Percentiles rank a stretch among this genome's conserved stretches.
Evolutionary conservation across 2,888 invertebrate genomes (phyloP).

Genomic region (Branchipolynoe longqiensis): DNA sequence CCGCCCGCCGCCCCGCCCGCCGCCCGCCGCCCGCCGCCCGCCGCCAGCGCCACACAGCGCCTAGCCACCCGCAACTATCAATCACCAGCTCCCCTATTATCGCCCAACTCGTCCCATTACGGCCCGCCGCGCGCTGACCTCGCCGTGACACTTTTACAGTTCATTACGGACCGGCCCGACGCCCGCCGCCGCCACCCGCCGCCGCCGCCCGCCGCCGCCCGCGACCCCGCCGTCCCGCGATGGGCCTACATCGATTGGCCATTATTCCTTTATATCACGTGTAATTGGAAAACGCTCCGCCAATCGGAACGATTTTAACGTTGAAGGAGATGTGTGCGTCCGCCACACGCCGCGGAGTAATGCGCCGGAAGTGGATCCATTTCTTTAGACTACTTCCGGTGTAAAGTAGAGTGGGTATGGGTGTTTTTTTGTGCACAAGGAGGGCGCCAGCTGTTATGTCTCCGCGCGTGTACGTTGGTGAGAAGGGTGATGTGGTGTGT

Average conservation of each 20-base stretch:
- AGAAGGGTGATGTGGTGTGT: too few species aligned
- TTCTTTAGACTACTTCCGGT: not conserved
- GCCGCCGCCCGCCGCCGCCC: too few species aligned
- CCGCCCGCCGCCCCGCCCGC: too few species aligned
- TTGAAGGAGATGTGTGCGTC: not conserved
- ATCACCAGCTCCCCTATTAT: not conserved
- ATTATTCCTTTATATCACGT: conserved; percentile 19
- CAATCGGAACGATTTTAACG: not conserved
- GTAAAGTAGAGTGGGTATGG: too few species aligned
- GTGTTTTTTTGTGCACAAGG: too few species aligned
- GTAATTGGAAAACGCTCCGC: conserved; percentile 32
- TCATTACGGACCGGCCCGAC: conserved; percentile 21
- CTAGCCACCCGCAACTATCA: too few species aligned
- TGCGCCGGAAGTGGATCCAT: not conserved
- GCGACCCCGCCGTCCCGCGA: not conserved
- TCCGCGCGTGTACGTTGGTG: too few species aligned
- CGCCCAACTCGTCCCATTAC: not conserved
- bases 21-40: too few species aligned
- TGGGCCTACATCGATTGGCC: not conserved
- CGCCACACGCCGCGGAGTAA: not conserved
- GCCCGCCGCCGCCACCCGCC: too few species aligned
- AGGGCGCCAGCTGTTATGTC: too few species aligned
- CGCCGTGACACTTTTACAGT: conserved; percentile 20
- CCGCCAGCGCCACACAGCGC: too few species aligned
- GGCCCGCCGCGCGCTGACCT: too few species aligned